Base-by-base conservation (phyloP, 2,888 invertebrate genomes). In the Diaprepes abbreviatus region DNA sequence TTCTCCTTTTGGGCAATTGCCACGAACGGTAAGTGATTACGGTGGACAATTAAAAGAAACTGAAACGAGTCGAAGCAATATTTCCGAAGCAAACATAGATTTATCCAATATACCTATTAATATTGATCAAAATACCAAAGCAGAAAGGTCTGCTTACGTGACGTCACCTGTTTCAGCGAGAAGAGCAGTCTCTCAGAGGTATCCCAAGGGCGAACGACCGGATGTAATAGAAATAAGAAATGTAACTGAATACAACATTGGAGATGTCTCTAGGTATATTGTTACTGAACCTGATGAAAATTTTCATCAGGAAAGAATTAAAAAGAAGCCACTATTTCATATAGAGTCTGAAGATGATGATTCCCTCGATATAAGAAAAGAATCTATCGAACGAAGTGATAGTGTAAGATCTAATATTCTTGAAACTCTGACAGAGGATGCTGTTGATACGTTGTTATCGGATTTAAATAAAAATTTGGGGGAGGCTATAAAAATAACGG, bases 291-390 rank as follows among this genome's bases (percentile, higher is more conserved):
- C 79, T 4, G 75, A 74, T 52, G 78, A 78, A 33, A 5, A 54
- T 35, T 54, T 60, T 5, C 28, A 12, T 3, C 38, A 12, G 4
- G 35, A 57, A 17, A 9, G 1, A 6, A 14, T 33, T 28, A 45
- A 17, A 66, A 79, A 83, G 66, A 84, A 83, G 75, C 84, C 85
- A 7, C 75, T 86, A 64, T 86, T 87, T 73, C 82, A 83, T 67
- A 80, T 86, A 71, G 85, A 85, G 75, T 86, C 86, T 9, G 85
- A 84, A 75, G 85, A 84, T 35, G 84, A 84, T 58, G 80, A 80
- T 60, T 54, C 71, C 17, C 74, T 74, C 36, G 14, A 52, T 64
- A 24, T 40, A 9, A 63, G 40, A 24, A 66, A 24, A 24, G 65
- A 67, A 55, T 33, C 55, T 28, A 71, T 73, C 3, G 73, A 74